phyloP scores from a whole-genome alignment of 2,888 invertebrate genomes.

The Nyleta sp. region DNA sequence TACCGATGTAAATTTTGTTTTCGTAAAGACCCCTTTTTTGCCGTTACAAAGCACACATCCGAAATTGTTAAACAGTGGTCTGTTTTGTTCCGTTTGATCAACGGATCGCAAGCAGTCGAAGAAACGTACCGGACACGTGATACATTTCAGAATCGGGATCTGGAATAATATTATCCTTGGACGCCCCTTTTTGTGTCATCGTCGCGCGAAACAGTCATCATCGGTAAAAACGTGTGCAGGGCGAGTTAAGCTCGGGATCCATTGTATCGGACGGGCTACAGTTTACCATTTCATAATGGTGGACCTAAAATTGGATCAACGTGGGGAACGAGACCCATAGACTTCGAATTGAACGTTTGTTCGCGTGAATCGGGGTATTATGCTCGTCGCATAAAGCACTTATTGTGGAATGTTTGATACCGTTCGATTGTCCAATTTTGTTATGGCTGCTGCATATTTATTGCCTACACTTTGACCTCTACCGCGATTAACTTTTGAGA shows the following conservation, averaged over 20 bases:
- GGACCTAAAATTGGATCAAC: constrained; percentile 36
- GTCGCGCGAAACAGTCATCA: constrained; percentile 28
- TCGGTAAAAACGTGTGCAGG: constrained; percentile 9
- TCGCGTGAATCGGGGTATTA: no score
- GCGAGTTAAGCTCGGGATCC: constrained; percentile 33
- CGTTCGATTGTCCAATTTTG: no score
- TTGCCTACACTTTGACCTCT: no score
- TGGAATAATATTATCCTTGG: constrained; percentile 74
- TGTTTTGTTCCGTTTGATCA: constrained; percentile 37
- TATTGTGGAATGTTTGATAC: no score
- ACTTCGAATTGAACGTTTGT: no score
- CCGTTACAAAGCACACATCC: background rate
- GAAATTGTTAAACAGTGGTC: constrained; percentile 21
- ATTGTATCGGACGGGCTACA: constrained; percentile 30
- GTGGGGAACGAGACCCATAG: background rate
- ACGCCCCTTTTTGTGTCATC: constrained; percentile 40
- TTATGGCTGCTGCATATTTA: no score
- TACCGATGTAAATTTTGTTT: constrained; percentile 11
- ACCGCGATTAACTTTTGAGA: no score
- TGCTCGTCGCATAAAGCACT: no score
- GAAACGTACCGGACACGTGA: constrained; percentile 63
- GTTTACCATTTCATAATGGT: constrained; percentile 30
- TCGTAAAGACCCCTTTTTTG: constrained; percentile 4
- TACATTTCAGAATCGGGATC: constrained; percentile 70
- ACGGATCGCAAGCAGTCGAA: constrained; percentile 55